Base-by-base conservation (phyloP, 2,888 invertebrate species). In the Adela reaumurella region DNA sequence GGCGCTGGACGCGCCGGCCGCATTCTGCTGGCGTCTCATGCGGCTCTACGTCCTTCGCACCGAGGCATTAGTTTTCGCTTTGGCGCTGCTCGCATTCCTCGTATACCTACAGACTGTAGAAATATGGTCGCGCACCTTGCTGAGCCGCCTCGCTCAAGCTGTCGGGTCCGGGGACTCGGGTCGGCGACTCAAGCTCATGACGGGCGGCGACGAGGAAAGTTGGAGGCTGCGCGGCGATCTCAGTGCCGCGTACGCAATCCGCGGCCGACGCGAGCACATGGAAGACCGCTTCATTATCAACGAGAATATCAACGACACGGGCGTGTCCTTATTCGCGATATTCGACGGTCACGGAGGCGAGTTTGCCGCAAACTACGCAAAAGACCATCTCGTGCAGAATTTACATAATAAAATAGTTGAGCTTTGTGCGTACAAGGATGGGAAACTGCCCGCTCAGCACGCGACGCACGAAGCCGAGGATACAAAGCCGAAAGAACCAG, bases 301-400 rank as follows among this genome's bases (percentile, higher is more conserved):
- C 56, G 89, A 90, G 68, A 88, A 94, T 63, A 87, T 94, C 48
- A 89, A 90, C 65, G 85, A 88, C 57, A 92, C 93, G 17, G 92
- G 90, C 18, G 88, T 94, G 48, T 90, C 93, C 17, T 77, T 97
- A 51, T 94, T 92, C 74, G 95, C 94, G 44, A 88, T 97, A 56
- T 96, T 95, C 67, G 96, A 97, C 74, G 96, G 96, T 0, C 96
- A 97, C 68, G 97, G 96, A 47, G 97, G 96, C 42, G 94, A 95
- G 77, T 92, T 92, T 78, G 95, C 95, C 47, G 94, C 95, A 17
- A 92, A 95, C 64, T 96, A 91, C 74, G 93, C 93, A 47, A 89
- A 90, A 65, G 93, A 94, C 58, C 90, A 92, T 58, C 81, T 96
- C 17, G 87, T 94, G 54, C 88, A 89, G 64, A 91, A 87, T 63